A percentile compares a stretch with the other conserved stretches of the same genome.
Evolutionary conservation across 2,113 vertebrate species (phyloP).

Genomic region (Lophotis ruficrista): DNA sequence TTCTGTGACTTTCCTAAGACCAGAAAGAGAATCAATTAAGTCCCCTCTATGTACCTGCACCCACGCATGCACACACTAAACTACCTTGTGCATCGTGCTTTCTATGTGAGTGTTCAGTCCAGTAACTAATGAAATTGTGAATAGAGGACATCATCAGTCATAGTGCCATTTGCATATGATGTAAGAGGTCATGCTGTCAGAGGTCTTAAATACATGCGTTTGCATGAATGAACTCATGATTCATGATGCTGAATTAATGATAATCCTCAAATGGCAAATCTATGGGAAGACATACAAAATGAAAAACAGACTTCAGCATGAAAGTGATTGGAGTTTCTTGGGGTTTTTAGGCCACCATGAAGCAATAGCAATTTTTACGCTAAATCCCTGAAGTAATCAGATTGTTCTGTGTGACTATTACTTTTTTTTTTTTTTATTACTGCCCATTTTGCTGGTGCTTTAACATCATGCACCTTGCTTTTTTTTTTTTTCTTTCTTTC

Average conservation of each 20-base stretch:
- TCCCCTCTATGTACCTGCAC: not conserved
- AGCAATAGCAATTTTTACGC: not conserved
- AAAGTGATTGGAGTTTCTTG: not conserved
- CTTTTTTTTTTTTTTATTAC: too few relatives aligned
- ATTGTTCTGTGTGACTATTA: not conserved
- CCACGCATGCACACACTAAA: not conserved
- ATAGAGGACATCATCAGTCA: not conserved
- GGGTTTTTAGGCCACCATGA: not conserved
- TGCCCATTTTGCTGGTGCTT: not conserved
- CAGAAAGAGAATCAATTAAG: not conserved
- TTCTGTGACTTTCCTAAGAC: not conserved
- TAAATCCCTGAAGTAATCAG: not conserved
- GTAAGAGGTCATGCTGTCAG: not conserved
- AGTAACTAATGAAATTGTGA: not conserved
- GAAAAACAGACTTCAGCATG: not conserved
- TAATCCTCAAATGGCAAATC: not conserved
- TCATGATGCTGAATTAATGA: not conserved
- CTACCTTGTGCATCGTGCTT: not conserved
- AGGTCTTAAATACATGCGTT: not conserved
- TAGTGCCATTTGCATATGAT: not conserved
- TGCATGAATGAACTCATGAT: not conserved
- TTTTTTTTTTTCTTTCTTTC: not conserved
- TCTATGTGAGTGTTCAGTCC: not conserved
- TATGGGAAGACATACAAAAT: not conserved
- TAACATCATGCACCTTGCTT: not conserved